Evolutionary conservation across 2,888 invertebrate species (phyloP).

Genomic region (Eupithecia dodoneata): DNA sequence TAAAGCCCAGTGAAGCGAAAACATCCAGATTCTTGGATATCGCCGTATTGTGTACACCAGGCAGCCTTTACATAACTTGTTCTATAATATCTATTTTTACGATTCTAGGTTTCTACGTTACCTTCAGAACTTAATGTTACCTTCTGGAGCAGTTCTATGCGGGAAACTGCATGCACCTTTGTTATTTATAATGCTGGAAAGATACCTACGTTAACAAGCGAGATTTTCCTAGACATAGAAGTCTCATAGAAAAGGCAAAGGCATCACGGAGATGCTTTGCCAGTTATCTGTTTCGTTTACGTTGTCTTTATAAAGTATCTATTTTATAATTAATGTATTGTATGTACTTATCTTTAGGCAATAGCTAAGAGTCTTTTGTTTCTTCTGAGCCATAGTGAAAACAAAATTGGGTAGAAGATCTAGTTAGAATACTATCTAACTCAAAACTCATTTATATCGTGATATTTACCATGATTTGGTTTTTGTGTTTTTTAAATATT

Average conservation of each 20-base stretch:
- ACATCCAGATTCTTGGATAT: slow-evolving; percentile 50
- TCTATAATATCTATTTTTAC: neutral
- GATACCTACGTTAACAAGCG: neutral
- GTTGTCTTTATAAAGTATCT: neutral
- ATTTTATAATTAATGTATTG: neutral
- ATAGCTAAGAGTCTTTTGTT: neutral
- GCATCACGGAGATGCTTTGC: neutral
- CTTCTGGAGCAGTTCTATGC: neutral
- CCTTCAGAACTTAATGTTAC: neutral
- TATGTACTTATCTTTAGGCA: neutral
- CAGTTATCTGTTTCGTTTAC: neutral
- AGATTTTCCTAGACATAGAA: neutral
- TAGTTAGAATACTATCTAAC: too few species aligned
- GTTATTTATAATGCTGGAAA: neutral
- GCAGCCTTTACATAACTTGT: slow-evolving; percentile 31
- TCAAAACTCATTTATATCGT: too few species aligned
- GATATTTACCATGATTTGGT: too few species aligned
- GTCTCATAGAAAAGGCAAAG: neutral
- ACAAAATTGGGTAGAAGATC: too few species aligned
- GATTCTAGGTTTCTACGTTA: neutral
- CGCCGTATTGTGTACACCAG: slow-evolving; percentile 39
- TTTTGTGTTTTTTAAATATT: too few species aligned
- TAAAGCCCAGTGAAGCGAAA: slow-evolving; percentile 46
- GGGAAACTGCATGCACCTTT: neutral
- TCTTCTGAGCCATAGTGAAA: neutral